Percentiles rank a stretch among this genome's conserved stretches.
Evolutionary conservation across 2,888 invertebrate species (phyloP).

Genomic region (Tridacna gigas): DNA sequence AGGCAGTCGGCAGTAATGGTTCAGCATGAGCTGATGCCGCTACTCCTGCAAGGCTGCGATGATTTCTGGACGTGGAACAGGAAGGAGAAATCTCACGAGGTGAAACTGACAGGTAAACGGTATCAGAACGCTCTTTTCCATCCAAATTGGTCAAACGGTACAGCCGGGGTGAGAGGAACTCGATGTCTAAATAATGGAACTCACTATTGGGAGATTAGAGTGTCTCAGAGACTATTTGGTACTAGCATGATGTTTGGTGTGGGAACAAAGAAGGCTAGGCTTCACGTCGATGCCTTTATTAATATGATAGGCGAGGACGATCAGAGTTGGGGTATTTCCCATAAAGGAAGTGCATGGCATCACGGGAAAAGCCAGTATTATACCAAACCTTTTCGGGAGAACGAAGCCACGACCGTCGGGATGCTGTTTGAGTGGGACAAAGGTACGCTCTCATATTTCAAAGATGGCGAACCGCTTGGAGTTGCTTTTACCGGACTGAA

Average conservation of each 20-base stretch:
- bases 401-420: constrained; percentile 89
- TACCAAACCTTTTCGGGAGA: constrained; percentile 90
- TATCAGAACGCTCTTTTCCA: constrained; percentile 89
- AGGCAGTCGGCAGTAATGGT: constrained; percentile 51
- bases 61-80: constrained; percentile 90
- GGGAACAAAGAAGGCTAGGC: constrained; percentile 87
- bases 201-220: constrained; percentile 89
- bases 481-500: constrained; percentile 89
- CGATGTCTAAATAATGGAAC: constrained; percentile 87
- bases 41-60: constrained; percentile 86
- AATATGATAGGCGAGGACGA: constrained; percentile 90
- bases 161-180: constrained; percentile 90
- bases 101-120: constrained; percentile 86
- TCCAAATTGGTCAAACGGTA: constrained; percentile 91
- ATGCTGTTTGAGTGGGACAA: constrained; percentile 88
- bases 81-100: constrained; percentile 86
- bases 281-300: constrained; percentile 89
- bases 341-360: constrained; percentile 90
- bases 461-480: constrained; percentile 89
- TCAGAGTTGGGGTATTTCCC: constrained; percentile 90
- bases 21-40: constrained; percentile 56
- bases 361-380: constrained; percentile 88
- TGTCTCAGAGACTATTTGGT: constrained; percentile 89
- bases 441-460: constrained; percentile 90
- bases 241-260: constrained; percentile 92